Evolutionary conservation across 1,140 invertebrate genomes (phyloP), one percentile per base, ranked within the genome.

Genomic region (Euschistus heros): DNA sequence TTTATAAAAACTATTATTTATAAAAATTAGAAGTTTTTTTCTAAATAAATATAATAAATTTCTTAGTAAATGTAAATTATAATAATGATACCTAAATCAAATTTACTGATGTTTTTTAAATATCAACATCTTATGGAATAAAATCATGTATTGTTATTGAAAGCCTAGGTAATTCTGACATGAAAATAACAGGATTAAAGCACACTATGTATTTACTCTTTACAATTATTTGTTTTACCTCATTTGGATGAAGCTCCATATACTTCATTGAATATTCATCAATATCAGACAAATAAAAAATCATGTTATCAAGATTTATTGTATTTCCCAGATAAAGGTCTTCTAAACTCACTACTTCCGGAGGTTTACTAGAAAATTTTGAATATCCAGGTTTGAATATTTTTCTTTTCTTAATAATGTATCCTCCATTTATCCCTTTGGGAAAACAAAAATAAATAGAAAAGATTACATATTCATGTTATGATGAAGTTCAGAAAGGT

Each of bases 181-280:
- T n/a, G n/a, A n/a, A n/a, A n/a, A n/a, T n/a, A n/a, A n/a, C n/a
- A n/a, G n/a, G n/a, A n/a, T n/a, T n/a, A n/a, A n/a, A n/a, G n/a
- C n/a, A n/a, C n/a, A n/a, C n/a, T n/a, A n/a, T n/a, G n/a, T n/a
- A n/a, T n/a, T n/a, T n/a, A n/a, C n/a, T n/a, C n/a, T n/a, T n/a
- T 4, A 37, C 13, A 37, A 37, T 10, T 1, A 37, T 6, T 37
- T 8, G 20, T 55, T 69, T 74, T 71, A 91, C 89, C 81, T 89
- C 81, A 67, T 82, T 72, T 64, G 80, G 74, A 76, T 91, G 77
- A n/a, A 84, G 72, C 75, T 96, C 92, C 91, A 95, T 90, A 74
- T 91, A 94, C 54, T 84, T 79, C 63, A 92, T 77, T 4, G 88
- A 85, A 74, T 92, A 94, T 73, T 93, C 86, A 74, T 96, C 92